Conservation (phyloP, 1,140 invertebrate genomes). For the Dreissena polymorpha region DNA sequence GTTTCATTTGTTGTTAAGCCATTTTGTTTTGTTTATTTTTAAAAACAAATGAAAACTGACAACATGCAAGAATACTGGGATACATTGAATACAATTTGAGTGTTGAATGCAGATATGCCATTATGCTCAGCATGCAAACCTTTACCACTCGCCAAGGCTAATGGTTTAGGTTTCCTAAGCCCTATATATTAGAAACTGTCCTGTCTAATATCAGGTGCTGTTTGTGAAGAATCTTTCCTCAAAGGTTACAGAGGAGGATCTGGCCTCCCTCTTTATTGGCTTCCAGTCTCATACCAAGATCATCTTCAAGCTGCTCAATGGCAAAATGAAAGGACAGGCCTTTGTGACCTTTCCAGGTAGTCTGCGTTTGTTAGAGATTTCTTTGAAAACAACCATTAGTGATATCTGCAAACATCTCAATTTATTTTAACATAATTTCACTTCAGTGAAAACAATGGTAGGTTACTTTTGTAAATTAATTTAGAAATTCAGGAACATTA, state of each 20-base stretch:
- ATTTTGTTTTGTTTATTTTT: too few species aligned
- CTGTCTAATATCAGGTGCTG: conserved; percentile 74
- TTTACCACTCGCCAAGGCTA: too few species aligned
- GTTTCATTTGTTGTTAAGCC: too few species aligned
- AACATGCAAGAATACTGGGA: too few species aligned
- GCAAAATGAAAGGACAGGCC: conserved; percentile 83
- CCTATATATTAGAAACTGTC: too few species aligned
- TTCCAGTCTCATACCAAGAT: conserved; percentile 74
- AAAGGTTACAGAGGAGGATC: conserved; percentile 77
- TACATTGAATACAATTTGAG: too few species aligned
- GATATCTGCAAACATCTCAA: background rate
- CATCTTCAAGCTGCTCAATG: conserved; percentile 79
- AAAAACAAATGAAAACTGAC: too few species aligned
- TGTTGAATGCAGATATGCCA: too few species aligned
- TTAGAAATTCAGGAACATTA: too few species aligned
- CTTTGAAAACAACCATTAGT: background rate
- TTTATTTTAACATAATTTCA: background rate
- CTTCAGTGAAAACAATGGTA: background rate
- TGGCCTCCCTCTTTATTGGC: conserved; percentile 78
- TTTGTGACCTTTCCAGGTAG: conserved; percentile 82
- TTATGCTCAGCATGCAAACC: too few species aligned
- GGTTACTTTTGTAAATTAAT: background rate
- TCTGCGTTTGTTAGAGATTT: conserved; percentile 31
- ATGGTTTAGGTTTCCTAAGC: too few species aligned
- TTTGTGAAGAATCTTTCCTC: conserved; percentile 82